Evolutionary conservation across 1,140 invertebrate genomes (phyloP), one percentile per base, ranked within the genome.

Genomic region (Tetramorium simillimum): DNA sequence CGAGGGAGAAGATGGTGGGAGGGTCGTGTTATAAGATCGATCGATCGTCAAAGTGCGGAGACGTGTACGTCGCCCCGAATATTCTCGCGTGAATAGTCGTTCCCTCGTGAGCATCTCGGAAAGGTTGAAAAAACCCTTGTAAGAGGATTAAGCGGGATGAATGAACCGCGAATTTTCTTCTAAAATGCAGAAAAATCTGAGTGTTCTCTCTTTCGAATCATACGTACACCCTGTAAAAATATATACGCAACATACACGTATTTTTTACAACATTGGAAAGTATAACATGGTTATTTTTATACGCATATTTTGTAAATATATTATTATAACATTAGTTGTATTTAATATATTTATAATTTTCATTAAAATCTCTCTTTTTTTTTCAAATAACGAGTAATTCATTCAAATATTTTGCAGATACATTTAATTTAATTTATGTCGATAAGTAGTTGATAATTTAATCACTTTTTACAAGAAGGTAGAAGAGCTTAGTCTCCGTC

Each of bases 31-130:
- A 75, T 75, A 73, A 84, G 80, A 84, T 84, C 80, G 80, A 84
- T 84, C 80, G 80, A 84, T 84, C 69, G 80, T 84, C 80, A 84
- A 84, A 84, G 80, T 84, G 80, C 80, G 53, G 69, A 73, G 80
- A 84, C 80, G 80, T 84, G 80, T 84, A 84, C 69, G 80, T 84
- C 80, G 69, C 28, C 4, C 46, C 80, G 80, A 84, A 84, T 84
- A 84, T 84, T 84, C 80, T 84, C 80, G 80, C 69, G 69, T 84
- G 80, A 84, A 84, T 84, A 84, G 80, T 46, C 80, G 80, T 73
- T 84, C 60, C 24, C 51, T 73, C 37, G 16, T 82, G 80, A 73
- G 69, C 80, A 73, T 84, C 80, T 60, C 53, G 24, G 72, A 84
- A 73, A 18, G 40, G 24, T 60, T 60, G 69, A 84, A 84, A 84